Evolutionary conservation across 2,797 vertebrate species (phyloP), one percentile per base, ranked within the genome.

Genomic region (Cynodonichthys magdalenae): DNA sequence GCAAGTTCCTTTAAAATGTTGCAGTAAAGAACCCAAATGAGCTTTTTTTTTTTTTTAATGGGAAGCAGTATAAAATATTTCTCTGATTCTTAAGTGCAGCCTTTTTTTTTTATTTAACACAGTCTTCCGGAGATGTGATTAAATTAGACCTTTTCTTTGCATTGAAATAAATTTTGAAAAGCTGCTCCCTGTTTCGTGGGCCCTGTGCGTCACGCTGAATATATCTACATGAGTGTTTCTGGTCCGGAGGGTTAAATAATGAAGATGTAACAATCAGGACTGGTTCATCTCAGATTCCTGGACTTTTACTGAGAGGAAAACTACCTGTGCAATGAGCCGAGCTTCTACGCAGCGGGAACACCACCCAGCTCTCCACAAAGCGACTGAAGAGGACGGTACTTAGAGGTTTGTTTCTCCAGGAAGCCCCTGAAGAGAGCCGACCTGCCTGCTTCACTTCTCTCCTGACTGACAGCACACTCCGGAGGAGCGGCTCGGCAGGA

Each of bases 401-500:
- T 77, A 85, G 67, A 85, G 71, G 75, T 80, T 70, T 69, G 73
- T 77, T 78, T 81, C 77, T 77, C 69, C 75, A 77, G 66, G 79
- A 80, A 79, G 53, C 59, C 65, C 75, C 71, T 34, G 36, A 74
- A 77, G 75, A 76, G 54, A 62, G 18, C 56, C 15, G 29, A 57
- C 49, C 62, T 67, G 69, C 74, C 74, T 74, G 81, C 81, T 76
- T 65, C 69, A 74, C 80, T 84, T 85, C 75, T 80, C 72, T 53
- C 58, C 71, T 90, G 88, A 91, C 70, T 83, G 88, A 87, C 90
- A 86, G 81, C 77, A 42, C 66, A 74, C 88, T 90, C 84, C 77
- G 62, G 83, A 80, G 76, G 77, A 81, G 69, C 63, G 69, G 44
- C 59, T 41, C 79, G 27, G 70, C 63, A 74, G 71, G 87, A 91